Base-by-base conservation (phyloP, 1,140 invertebrate genomes). In the Drosophila nikananu region DNA sequence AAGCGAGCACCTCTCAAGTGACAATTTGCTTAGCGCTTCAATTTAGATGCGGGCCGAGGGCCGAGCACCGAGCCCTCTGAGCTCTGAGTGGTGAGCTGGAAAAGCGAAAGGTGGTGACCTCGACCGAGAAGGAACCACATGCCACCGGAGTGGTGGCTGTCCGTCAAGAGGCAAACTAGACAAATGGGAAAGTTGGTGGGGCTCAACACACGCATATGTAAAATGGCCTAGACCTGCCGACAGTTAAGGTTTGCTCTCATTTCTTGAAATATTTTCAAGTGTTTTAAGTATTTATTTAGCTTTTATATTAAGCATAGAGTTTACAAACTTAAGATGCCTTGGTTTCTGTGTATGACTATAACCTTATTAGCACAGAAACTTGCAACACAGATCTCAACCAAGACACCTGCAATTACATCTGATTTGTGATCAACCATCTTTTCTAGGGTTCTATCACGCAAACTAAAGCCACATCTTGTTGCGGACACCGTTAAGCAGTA, bases 401-500 rank as follows among this genome's bases (percentile, higher is more conserved):
- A 23, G 2, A 23, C 2, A 1, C 19, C 44, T 6, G 0, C 10
- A 21, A 21, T 21, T 13, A 5, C 10, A 25, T 17, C 8, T 0
- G 2, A 15, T 25, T 6, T 15, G 13, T 21, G 5, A 21, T 60
- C 23, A 23, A 23, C 23, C 23, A 3, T 23, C 32, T 73, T 79
- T 10, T n/a, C n/a, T 51, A 92, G 90, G 75, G 91, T 91, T 71
- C 72, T 92, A 83, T 92, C 90, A 79, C 84, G 86, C 48, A 93
- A 93, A 78, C 84, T 93, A 77, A 93, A 93, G 79, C 92, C 92
- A 55, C 92, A 93, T 93, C 67, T 93, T 78, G 92, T 93, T 83
- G 92, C 92, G 82, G 92, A 93, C 76, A 92, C 90, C 75, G 92
- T 93, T 61, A 93, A 93, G 75, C 92, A 93, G 74, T 93, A 93